These are phyloP conservation scores for Montipora cactus DNA, from an alignment of 64 coral and sea anemone genomes.

Conservation along the genomic window DNA sequence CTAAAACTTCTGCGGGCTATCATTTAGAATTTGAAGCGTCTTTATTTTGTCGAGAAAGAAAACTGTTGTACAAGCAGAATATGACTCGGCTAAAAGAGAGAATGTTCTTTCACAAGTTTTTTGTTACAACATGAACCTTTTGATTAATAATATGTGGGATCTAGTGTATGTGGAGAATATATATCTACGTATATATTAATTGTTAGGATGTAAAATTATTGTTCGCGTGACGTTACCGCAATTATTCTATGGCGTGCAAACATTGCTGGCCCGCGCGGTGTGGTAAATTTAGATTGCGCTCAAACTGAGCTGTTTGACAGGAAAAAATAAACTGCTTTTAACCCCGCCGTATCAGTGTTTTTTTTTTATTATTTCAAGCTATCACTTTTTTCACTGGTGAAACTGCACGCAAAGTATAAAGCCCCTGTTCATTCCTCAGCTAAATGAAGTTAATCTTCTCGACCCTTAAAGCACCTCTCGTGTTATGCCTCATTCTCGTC, in stretches of 20 bases:
- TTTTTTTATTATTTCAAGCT: not conserved
- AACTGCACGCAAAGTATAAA: not conserved
- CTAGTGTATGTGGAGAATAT: too few relatives aligned
- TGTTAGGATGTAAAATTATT: too few relatives aligned
- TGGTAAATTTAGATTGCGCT: not conserved
- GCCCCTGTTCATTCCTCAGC: not conserved
- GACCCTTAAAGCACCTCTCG: not conserved
- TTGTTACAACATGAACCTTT: too few relatives aligned
- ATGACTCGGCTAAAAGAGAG: too few relatives aligned
- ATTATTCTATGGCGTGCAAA: not conserved
- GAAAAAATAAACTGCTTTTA: constrained; percentile 16
- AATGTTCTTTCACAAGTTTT: too few relatives aligned
- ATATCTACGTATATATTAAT: too few relatives aligned
- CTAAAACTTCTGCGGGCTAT: not conserved
- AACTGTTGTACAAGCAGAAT: not conserved
- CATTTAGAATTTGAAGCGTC: too few relatives aligned
- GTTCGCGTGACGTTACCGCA: not conserved
- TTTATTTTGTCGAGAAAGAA: not conserved
- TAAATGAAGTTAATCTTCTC: not conserved
- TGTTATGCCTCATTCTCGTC: not conserved
- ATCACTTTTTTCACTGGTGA: not conserved
- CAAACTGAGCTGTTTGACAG: not conserved
- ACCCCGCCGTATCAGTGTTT: not conserved
- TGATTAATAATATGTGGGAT: too few relatives aligned
- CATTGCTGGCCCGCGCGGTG: not conserved